phyloP scores from a whole-genome alignment of 2,113 vertebrate genomes.

The Urocynchramus pylzowi region DNA sequence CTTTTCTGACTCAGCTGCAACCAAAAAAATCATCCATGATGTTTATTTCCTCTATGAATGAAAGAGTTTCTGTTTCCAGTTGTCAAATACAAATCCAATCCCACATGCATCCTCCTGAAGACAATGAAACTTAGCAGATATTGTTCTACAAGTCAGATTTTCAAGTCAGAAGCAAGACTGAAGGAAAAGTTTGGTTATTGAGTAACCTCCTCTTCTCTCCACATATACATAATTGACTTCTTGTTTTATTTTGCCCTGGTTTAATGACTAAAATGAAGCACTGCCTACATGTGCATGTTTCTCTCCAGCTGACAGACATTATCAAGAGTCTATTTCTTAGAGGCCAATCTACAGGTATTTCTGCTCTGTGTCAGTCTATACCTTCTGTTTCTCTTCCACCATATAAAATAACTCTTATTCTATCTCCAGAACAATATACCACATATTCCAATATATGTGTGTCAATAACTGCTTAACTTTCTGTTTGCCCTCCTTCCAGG shows the following conservation, averaged over 20 bases:
- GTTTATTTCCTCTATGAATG: slow-evolving; percentile 16
- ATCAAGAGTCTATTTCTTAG: not conserved
- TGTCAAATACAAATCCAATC: slow-evolving; percentile 14
- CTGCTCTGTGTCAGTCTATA: not conserved
- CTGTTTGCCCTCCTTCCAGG: not conserved
- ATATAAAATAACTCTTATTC: not conserved
- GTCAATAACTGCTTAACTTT: not conserved
- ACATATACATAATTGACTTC: not conserved
- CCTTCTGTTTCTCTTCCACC: not conserved
- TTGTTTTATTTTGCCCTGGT: not conserved
- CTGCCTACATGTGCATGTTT: not conserved
- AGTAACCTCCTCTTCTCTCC: not conserved
- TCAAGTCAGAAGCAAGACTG: not conserved
- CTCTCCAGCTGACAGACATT: not conserved
- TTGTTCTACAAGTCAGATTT: not conserved
- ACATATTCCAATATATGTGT: not conserved
- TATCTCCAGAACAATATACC: not conserved
- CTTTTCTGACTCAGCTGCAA: not conserved
- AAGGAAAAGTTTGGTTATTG: not conserved
- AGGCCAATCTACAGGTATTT: not conserved
- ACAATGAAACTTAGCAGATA: not conserved
- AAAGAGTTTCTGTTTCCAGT: slow-evolving; percentile 9
- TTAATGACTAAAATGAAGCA: not conserved
- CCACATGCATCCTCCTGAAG: not conserved
- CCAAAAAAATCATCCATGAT: not conserved